These are phyloP conservation scores for Drosophila crucigera DNA, from an alignment of 2,888 invertebrate genomes.

Conservation along the genomic window DNA sequence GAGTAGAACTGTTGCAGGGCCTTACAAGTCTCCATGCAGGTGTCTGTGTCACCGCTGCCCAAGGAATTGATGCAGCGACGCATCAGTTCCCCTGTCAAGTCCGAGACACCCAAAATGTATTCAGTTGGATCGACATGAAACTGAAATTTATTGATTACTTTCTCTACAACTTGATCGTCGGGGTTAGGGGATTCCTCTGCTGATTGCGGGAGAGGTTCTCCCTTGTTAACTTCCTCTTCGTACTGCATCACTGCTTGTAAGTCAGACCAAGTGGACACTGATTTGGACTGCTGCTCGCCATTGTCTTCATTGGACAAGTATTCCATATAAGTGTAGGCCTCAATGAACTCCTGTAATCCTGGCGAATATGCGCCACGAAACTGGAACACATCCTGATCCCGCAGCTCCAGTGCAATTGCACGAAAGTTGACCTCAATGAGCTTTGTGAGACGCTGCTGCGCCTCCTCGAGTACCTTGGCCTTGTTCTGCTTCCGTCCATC, in stretches of 20 bases:
- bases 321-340: constrained; percentile 92
- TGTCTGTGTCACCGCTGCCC: constrained; percentile 90
- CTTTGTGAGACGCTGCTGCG: constrained; percentile 88
- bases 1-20: constrained; percentile 87
- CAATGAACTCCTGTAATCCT: constrained; percentile 92
- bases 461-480: constrained; percentile 87
- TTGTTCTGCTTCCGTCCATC: constrained; percentile 87
- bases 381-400: constrained; percentile 89
- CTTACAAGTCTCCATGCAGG: constrained; percentile 90
- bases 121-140: constrained; percentile 86
- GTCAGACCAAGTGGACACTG: constrained; percentile 88
- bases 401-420: constrained; percentile 91
- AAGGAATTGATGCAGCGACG: constrained; percentile 93
- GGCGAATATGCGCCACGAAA: constrained; percentile 89
- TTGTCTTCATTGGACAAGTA: constrained; percentile 86
- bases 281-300: constrained; percentile 81
- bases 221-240: constrained; percentile 28
- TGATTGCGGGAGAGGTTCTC: constrained; percentile 14
- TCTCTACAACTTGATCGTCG: constrained; percentile 1
- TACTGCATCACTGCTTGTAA: constrained; percentile 87
- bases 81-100: constrained; percentile 96
- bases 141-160: constrained; percentile 40
- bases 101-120: constrained; percentile 92
- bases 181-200: constrained; percentile 21
- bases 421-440: constrained; percentile 87